These are phyloP conservation scores for Psammodynastes pulverulentus DNA, from an alignment of 2,113 vertebrate genomes.

Conservation along the genomic window DNA sequence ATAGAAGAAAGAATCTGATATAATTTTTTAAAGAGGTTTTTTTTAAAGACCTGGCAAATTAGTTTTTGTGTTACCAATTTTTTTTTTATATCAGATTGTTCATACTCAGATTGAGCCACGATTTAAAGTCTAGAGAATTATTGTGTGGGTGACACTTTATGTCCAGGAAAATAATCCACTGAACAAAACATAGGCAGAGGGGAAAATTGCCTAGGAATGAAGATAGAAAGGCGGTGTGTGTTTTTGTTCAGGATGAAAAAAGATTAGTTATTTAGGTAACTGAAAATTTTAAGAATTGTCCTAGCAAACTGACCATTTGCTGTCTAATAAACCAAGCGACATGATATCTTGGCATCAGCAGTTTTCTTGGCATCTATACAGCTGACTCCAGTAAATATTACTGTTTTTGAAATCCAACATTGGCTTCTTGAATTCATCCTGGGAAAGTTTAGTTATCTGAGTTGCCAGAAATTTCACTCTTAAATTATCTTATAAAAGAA, in stretches of 20 bases:
- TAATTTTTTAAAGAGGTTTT: neutral
- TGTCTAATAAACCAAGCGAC: conserved; percentile 6
- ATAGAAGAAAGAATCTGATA: neutral
- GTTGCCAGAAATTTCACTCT: neutral
- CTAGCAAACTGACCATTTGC: neutral
- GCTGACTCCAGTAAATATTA: neutral
- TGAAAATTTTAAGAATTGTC: neutral
- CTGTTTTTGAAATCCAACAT: neutral
- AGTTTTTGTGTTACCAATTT: neutral
- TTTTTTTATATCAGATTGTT: neutral
- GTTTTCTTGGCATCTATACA: neutral
- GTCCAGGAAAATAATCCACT: neutral
- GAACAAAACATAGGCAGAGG: neutral
- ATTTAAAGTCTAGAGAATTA: neutral
- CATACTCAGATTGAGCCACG: neutral
- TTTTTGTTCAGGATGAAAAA: neutral
- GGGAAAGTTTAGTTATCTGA: neutral
- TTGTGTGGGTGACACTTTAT: neutral
- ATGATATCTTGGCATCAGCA: neutral
- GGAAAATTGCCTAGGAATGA: neutral
- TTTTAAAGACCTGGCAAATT: neutral
- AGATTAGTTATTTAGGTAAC: conserved; percentile 1
- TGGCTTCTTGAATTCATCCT: neutral
- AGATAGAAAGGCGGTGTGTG: neutral
- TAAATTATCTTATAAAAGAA: neutral